A percentile compares a stretch with the other conserved stretches of the same genome.
Conservation (phyloP, 2,888 invertebrate species). For the Dendrolimus pini region DNA sequence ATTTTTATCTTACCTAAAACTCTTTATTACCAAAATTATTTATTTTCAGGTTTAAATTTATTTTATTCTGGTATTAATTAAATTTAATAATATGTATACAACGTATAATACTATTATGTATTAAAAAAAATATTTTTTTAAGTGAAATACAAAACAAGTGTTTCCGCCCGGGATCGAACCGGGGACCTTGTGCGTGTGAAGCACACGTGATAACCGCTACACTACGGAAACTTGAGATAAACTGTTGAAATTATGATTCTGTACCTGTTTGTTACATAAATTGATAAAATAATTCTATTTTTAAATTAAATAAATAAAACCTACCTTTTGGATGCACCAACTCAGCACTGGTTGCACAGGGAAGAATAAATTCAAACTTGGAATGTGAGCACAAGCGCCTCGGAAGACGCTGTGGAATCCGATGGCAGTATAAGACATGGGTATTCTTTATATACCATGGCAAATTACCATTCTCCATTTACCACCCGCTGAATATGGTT, state of each 20-base stretch:
- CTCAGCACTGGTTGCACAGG: slow-evolving; percentile 13
- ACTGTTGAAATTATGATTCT: neutral
- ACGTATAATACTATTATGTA: neutral
- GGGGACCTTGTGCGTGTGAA: slow-evolving; percentile 84
- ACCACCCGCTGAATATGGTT: slow-evolving; percentile 68
- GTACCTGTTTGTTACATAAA: neutral
- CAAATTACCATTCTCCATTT: slow-evolving; percentile 53
- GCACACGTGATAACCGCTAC: slow-evolving; percentile 86
- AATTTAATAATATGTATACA: neutral
- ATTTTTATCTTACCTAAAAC: no score
- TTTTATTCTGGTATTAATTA: slow-evolving; percentile 6
- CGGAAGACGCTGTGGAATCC: slow-evolving; percentile 36
- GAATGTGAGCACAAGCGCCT: slow-evolving; percentile 37
- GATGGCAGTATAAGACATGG: slow-evolving; percentile 22
- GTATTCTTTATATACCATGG: slow-evolving; percentile 53
- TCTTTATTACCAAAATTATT: no score
- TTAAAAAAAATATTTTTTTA: neutral
- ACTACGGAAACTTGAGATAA: slow-evolving; percentile 75
- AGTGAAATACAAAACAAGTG: slow-evolving; percentile 24
- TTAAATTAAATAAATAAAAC: slow-evolving; percentile 8
- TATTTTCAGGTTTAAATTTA: slow-evolving; percentile 10
- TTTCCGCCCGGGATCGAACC: slow-evolving; percentile 82
- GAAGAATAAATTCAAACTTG: slow-evolving; percentile 19
- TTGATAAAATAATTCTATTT: neutral
- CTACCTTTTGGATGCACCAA: slow-evolving; percentile 27